phyloP scores from a whole-genome alignment of 2,797 vertebrate genomes.

The Choloepus didactylus region DNA sequence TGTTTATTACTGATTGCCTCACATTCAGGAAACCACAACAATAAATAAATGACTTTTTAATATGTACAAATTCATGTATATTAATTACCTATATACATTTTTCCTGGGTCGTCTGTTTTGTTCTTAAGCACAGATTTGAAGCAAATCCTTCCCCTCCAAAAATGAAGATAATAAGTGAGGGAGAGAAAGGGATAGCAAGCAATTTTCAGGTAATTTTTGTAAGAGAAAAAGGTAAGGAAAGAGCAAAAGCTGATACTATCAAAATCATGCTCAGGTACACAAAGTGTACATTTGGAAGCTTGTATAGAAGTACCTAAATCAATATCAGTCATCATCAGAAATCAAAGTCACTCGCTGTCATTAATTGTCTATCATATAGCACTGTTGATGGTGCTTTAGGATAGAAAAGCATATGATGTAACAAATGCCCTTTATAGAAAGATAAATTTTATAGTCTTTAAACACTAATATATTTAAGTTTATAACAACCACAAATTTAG shows the following conservation, averaged over 20 bases:
- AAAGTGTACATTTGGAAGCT: background rate
- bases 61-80: background rate
- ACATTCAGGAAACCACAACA: background rate
- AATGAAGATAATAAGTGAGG: background rate
- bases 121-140: conserved; percentile 31
- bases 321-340: conserved; percentile 11
- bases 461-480: background rate
- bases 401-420: background rate
- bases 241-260: background rate
- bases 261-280: background rate
- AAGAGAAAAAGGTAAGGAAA: background rate
- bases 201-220: background rate
- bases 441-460: background rate
- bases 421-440: background rate
- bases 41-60: background rate
- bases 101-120: background rate
- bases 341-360: background rate
- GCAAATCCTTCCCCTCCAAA: background rate
- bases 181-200: no score
- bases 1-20: background rate
- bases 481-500: conserved; percentile 33
- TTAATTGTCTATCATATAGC: background rate
- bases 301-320: background rate
- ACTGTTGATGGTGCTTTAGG: background rate
- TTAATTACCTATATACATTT: background rate